phyloP scores from a whole-genome alignment of 1,140 invertebrate genomes.

The Atta cephalotes region DNA sequence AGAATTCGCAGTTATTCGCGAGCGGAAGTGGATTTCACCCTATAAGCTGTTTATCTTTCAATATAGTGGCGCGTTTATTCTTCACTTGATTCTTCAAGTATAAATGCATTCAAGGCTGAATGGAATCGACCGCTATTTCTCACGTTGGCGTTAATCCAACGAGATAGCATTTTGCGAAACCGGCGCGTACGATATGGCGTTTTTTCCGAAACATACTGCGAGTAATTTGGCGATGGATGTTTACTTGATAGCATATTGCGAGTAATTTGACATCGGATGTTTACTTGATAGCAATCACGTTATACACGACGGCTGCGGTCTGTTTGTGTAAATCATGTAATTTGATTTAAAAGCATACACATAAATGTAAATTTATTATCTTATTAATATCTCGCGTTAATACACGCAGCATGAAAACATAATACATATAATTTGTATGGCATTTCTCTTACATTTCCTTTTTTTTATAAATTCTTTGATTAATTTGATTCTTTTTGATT shows the following conservation, averaged over 20 bases:
- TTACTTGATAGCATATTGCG: background rate
- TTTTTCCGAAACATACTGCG: constrained; percentile 14
- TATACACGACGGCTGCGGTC: background rate
- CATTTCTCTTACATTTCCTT: background rate
- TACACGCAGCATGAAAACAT: background rate
- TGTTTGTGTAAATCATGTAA: constrained; percentile 21
- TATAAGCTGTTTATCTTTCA: constrained; percentile 43
- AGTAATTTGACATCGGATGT: constrained; percentile 1
- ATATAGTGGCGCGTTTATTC: constrained; percentile 37
- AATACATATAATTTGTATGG: background rate
- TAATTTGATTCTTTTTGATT: background rate
- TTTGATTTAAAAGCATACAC: constrained; percentile 10
- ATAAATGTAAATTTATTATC: background rate
- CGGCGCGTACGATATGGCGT: background rate
- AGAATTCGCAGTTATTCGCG: constrained; percentile 34
- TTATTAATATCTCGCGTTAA: background rate
- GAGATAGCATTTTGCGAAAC: constrained; percentile 33
- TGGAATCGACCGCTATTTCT: constrained; percentile 39
- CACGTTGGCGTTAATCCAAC: constrained; percentile 3
- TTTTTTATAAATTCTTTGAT: background rate
- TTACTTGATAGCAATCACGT: background rate
- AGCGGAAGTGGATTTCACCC: constrained; percentile 15
- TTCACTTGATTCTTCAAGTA: constrained; percentile 29
- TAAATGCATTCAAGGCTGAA: constrained; percentile 34
- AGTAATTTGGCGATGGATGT: background rate